Evolutionary conservation across 2,888 invertebrate species (phyloP).

Genomic region (Hecatera dysodea): DNA sequence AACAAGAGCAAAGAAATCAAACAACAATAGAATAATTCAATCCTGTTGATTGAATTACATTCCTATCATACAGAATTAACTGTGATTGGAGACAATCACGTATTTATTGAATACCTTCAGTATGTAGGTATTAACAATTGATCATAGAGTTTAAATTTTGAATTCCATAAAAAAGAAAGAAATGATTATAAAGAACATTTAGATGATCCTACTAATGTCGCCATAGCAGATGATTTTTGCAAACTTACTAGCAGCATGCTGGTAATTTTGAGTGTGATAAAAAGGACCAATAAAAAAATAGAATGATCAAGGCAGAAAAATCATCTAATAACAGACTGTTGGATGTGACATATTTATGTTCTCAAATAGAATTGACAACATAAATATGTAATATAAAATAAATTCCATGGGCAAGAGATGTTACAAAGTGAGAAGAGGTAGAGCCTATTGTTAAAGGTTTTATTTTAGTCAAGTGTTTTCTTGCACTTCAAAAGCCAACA

Average conservation of each 20-base stretch:
- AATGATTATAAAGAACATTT: background rate
- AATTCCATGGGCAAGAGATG: too few species aligned
- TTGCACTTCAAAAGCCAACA: background rate
- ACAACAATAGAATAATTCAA: slow-evolving; percentile 48
- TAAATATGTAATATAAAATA: too few species aligned
- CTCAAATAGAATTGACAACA: too few species aligned
- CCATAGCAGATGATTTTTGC: background rate
- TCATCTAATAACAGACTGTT: too few species aligned
- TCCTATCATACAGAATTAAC: slow-evolving; percentile 8
- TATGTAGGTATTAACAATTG: background rate
- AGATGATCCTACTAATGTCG: background rate
- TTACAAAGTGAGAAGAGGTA: background rate
- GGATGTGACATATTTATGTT: too few species aligned
- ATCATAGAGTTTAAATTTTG: background rate
- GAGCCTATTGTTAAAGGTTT: background rate
- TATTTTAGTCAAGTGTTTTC: background rate
- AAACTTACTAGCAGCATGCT: too few species aligned
- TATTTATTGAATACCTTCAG: slow-evolving; percentile 17
- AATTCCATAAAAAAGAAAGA: background rate
- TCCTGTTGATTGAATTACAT: slow-evolving; percentile 46
- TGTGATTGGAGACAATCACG: slow-evolving; percentile 15
- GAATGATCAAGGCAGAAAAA: too few species aligned
- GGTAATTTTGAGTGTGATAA: background rate
- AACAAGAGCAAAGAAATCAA: slow-evolving; percentile 27
- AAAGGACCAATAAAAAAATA: background rate